Base-by-base conservation (phyloP, 2,888 invertebrate genomes). In the Microctonus brassicae region DNA sequence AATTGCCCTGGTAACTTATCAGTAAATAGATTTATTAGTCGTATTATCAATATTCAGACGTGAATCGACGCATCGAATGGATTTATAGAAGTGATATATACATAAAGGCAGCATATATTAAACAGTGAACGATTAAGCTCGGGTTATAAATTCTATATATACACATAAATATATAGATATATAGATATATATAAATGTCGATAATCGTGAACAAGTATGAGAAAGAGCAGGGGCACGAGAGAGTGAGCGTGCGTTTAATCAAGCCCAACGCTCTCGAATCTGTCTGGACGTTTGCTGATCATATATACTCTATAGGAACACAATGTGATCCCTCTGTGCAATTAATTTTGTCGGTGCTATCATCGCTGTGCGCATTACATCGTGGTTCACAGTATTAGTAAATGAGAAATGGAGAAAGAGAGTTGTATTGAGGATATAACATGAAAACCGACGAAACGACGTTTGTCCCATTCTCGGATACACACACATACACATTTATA, bases 281-380 rank as follows among this genome's bases (percentile, higher is more conserved):
- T 20, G 22, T 58, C 57, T 13, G 47, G 36, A 9, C 42, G 34
- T 65, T 70, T 42, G 58, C 64, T 34, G 58, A 58, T 58, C 57
- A 47, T 24, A 47, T 17, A 47, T 47, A 17, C 17, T 17, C 5
- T 47, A 17, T 47, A 33, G 11, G 11, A 52, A 29, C 65, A 70
- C 70, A 70, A 70, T 70, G 58, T 58, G 60, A 24, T 62, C 36
- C 53, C 70, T 58, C 60, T 33, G 65, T 64, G 64, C 60, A 60
- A 70, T 70, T 70, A 65, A 70, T 70, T 65, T 58, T 26, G 57
- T 70, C 63, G 26, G 63, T 63, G 39, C 33, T 63, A 70, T 70
- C 52, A 65, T 70, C 62, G 29, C 55, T 22, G 34, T 13, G 62
- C 39, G 62, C 61, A 69, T 61, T 69, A 69, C 61, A 39, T 61